These are phyloP conservation scores for Anhinga rufa DNA, from an alignment of 2,113 vertebrate genomes.

Conservation along the genomic window DNA sequence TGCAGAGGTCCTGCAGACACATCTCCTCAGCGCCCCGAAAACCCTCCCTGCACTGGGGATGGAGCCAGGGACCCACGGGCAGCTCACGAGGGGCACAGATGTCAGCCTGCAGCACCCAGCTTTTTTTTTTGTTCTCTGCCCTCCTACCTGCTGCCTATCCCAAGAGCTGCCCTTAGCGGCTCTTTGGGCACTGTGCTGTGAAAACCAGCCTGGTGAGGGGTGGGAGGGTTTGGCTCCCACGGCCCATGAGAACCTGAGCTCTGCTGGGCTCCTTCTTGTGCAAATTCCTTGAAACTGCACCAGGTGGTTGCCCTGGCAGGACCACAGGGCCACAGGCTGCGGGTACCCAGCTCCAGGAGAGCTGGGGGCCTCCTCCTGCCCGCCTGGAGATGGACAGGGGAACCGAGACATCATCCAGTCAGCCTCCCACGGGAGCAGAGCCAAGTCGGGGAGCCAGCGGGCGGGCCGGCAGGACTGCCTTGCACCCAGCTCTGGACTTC, in stretches of 20 bases:
- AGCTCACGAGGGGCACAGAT: rapidly evolving
- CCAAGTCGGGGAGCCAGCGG: rapidly evolving
- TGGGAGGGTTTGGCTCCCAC: neutral
- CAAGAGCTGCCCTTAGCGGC: neutral
- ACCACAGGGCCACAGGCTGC: rapidly evolving
- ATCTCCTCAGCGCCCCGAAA: rapidly evolving
- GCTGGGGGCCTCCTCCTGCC: neutral
- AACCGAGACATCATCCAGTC: rapidly evolving
- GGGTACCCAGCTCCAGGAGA: neutral
- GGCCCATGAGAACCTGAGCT: neutral
- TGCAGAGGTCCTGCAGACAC: rapidly evolving
- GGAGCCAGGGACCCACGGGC: neutral
- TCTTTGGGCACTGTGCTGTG: neutral
- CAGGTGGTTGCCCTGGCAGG: rapidly evolving
- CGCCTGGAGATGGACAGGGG: neutral
- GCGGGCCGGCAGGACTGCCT: neutral
- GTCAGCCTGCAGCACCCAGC: neutral
- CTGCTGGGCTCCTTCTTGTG: neutral
- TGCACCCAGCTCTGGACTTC: neutral
- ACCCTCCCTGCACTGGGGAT: neutral
- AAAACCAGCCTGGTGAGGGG: too few relatives aligned
- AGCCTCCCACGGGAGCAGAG: neutral
- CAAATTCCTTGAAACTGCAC: neutral
- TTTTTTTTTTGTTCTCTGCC: neutral
- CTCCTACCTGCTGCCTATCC: too few relatives aligned